Conservation (phyloP, 2,797 vertebrate genomes). For the Rousettus madagascariensis region DNA sequence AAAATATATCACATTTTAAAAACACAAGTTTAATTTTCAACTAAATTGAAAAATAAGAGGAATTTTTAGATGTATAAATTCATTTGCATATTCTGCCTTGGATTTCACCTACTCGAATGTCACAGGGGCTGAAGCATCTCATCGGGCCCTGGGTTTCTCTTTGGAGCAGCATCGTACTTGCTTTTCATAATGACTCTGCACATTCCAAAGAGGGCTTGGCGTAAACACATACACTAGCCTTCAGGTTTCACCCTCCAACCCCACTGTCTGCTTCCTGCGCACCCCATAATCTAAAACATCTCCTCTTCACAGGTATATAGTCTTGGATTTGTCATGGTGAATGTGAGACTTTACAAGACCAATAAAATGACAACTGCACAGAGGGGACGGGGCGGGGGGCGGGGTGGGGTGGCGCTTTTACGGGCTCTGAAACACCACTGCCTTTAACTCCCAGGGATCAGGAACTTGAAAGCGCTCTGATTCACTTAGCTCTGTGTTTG, state of each 20-base stretch:
- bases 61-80: not conserved
- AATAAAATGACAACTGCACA: slow-evolving; percentile 77
- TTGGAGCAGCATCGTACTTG: not conserved
- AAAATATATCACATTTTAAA: not conserved
- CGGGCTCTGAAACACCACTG: slow-evolving; percentile 46
- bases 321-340: slow-evolving; percentile 78
- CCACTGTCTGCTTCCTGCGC: slow-evolving; percentile 40
- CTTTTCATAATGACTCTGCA: slow-evolving; percentile 70
- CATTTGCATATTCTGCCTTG: not conserved
- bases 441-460: slow-evolving; percentile 69
- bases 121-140: not conserved
- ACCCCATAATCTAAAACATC: slow-evolving; percentile 67
- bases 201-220: slow-evolving; percentile 57
- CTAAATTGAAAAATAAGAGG: not conserved
- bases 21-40: slow-evolving; percentile 7
- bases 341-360: slow-evolving; percentile 76
- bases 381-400: slow-evolving; percentile 34
- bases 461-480: slow-evolving; percentile 67
- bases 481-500: slow-evolving; percentile 72
- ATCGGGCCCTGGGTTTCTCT: not conserved
- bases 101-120: not conserved
- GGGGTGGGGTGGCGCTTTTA: not conserved
- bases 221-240: slow-evolving; percentile 53
- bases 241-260: slow-evolving; percentile 36
- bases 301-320: slow-evolving; percentile 76